Evolutionary conservation across 1,140 invertebrate genomes (phyloP).

Genomic region (Pogonognathellus flavescens): DNA sequence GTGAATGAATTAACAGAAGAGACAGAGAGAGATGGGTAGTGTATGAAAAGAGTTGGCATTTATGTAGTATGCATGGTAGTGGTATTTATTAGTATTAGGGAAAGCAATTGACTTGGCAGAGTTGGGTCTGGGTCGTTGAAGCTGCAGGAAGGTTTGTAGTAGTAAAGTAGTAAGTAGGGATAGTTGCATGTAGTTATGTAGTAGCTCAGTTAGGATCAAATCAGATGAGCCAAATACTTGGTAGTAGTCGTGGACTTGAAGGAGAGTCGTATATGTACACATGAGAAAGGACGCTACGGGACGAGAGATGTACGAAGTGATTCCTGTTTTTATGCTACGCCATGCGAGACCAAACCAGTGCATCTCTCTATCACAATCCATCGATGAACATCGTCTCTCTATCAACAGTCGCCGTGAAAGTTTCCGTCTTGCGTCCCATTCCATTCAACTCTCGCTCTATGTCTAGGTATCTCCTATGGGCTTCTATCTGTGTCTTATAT

Average conservation of each 20-base stretch:
- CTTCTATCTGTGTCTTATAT: background rate
- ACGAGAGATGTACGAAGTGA: background rate
- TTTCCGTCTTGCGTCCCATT: slow-evolving; percentile 29
- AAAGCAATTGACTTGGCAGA: background rate
- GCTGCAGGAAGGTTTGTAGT: background rate
- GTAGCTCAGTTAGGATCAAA: background rate
- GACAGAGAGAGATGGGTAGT: background rate
- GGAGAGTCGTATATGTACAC: slow-evolving; percentile 9
- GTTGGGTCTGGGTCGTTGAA: background rate
- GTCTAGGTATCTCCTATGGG: background rate
- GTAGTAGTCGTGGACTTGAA: background rate
- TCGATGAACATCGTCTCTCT: slow-evolving; percentile 26
- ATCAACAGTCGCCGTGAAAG: slow-evolving; percentile 31
- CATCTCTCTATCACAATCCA: slow-evolving; percentile 35
- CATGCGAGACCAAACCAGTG: background rate
- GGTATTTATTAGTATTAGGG: slow-evolving; percentile 5
- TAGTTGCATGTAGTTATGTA: no score
- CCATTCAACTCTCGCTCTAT: background rate
- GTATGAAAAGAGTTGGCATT: no score
- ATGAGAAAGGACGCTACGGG: slow-evolving; percentile 19
- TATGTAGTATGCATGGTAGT: background rate
- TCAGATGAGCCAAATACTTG: slow-evolving; percentile 5
- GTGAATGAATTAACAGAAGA: background rate
- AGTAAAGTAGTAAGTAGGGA: no score
- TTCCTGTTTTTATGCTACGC: background rate